Conservation (phyloP, 2,888 invertebrate genomes). For the Hyppa rectilinea region DNA sequence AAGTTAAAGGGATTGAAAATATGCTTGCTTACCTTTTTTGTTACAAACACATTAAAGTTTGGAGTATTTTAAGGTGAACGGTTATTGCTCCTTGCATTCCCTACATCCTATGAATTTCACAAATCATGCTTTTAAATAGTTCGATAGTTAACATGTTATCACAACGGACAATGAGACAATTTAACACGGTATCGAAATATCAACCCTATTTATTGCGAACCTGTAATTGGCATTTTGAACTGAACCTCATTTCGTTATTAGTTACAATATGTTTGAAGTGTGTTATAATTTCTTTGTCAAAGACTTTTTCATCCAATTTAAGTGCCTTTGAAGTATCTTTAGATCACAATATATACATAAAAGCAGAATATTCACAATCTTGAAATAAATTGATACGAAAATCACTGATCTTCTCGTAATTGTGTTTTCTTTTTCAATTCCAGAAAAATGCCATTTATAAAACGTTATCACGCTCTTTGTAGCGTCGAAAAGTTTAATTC, state of each 20-base stretch:
- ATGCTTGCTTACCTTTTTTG: background rate
- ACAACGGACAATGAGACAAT: slow-evolving; percentile 23
- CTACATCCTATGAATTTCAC: background rate
- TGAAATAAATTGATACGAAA: slow-evolving; percentile 60
- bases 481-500: slow-evolving; percentile 74
- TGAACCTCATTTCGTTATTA: slow-evolving; percentile 7
- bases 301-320: slow-evolving; percentile 47
- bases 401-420: slow-evolving; percentile 62
- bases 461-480: slow-evolving; percentile 71
- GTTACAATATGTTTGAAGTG: slow-evolving; percentile 12
- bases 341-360: slow-evolving; percentile 43
- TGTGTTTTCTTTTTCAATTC: slow-evolving; percentile 63
- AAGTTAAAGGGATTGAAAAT: background rate
- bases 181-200: slow-evolving; percentile 21
- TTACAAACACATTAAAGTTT: background rate
- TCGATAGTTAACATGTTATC: slow-evolving; percentile 26
- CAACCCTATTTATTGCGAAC: background rate
- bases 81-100: background rate
- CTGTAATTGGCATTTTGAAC: slow-evolving; percentile 17
- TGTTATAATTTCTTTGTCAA: slow-evolving; percentile 38
- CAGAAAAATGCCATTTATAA: slow-evolving; percentile 67
- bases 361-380: slow-evolving; percentile 51
- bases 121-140: slow-evolving; percentile 24
- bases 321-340: slow-evolving; percentile 41
- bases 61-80: background rate